phyloP scores from a whole-genome alignment of 2,113 vertebrate species.

The Platycercus adscitus region DNA sequence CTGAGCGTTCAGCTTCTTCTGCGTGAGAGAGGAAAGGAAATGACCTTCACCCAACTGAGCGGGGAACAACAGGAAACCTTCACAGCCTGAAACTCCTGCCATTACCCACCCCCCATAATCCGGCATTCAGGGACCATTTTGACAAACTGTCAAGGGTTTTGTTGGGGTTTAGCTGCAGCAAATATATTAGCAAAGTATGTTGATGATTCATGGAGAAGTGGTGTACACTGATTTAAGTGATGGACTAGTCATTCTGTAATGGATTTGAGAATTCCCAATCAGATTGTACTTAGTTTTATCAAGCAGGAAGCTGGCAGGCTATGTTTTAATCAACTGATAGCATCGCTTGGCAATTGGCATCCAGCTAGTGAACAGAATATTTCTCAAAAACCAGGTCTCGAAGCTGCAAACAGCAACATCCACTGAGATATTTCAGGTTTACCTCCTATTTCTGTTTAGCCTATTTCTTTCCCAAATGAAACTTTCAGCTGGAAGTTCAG shows the following conservation, averaged over 20 bases:
- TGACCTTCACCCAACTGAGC: conserved; percentile 55
- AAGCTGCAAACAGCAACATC: conserved; percentile 20
- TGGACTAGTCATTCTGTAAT: conserved; percentile 50
- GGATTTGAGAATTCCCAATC: conserved; percentile 52
- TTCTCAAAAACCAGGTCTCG: conserved; percentile 12
- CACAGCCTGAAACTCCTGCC: background rate
- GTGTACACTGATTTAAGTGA: conserved; percentile 19
- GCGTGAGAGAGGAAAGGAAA: conserved; percentile 44
- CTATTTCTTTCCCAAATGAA: background rate
- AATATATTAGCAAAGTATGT: conserved; percentile 1
- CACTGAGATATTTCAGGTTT: background rate
- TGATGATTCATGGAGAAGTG: background rate
- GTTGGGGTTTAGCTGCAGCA: background rate
- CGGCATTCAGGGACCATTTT: background rate
- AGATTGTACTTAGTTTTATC: conserved; percentile 65
- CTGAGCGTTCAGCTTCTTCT: conserved; percentile 37
- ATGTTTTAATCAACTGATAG: conserved; percentile 83
- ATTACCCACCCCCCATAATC: conserved; percentile 32
- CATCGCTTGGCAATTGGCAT: conserved; percentile 69
- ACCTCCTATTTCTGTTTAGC: background rate
- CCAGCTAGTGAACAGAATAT: conserved; percentile 42
- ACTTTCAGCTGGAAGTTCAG: background rate
- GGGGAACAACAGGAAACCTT: conserved; percentile 60
- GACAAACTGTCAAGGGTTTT: background rate
- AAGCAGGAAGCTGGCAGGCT: conserved; percentile 72